Base-by-base conservation (phyloP, 2,113 vertebrate species). In the Rhynchomys soricoides region DNA sequence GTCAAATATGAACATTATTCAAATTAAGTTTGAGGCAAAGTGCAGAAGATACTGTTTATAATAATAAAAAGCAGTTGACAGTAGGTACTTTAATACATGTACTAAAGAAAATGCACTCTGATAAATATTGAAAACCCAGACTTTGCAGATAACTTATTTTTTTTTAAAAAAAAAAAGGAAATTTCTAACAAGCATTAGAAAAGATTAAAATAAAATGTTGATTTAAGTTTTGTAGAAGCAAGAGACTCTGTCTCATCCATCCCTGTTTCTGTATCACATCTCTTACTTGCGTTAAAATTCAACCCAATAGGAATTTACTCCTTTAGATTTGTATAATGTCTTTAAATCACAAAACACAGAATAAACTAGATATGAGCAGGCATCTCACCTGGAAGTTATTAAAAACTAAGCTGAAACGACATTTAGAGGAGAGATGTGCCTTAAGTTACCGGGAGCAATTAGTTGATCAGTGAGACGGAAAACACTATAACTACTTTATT, bases 371-470 rank as follows among this genome's bases (percentile, higher is more conserved):
- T 91, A 79, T 79, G 83, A 91, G n/a, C 15, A 29, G 93, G 91
- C 57, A 43, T 4, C 4, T 71, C 29, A 15, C 31, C 37, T 34
- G 89, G 10, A 19, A 68, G 87, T 92, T 92, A 55, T 75, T 68
- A 81, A 92, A 96, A 86, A 92, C 29, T 62, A 37, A 68, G 31
- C 43, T 73, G 81, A 82, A 95, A 86, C 29, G 90, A 91, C 75
- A 91, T 77, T 85, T 90, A 37, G 78, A 31, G 75, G 86, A 29
- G 29, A 34, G 5, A 93, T 57, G 40, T 43, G 1, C 9, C 83
- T 48, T 48, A 87, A 59, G 70, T 70, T 70, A 93, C 26, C 10
- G 45, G 45, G 75, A 52, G 64, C 5, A 48, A 73, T 37, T 6
- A 95, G 50, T 40, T 16, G 17, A 31, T 92, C 74, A 92, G 12